These are phyloP conservation scores for Crotophaga sulcirostris DNA, from an alignment of 2,113 vertebrate genomes.

Conservation along the genomic window DNA sequence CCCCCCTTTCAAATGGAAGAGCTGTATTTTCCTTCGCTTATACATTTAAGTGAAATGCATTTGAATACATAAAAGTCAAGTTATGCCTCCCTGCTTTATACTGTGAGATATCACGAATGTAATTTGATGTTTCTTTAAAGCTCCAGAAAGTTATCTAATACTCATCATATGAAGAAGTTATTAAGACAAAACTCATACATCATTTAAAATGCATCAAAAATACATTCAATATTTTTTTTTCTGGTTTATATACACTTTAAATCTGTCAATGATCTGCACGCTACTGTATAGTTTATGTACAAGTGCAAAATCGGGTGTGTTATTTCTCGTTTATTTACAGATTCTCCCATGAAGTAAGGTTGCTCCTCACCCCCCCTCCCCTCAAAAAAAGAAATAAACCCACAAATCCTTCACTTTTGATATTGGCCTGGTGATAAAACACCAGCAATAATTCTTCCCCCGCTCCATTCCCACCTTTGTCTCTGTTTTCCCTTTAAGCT, in stretches of 20 bases:
- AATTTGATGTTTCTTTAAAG: conserved; percentile 38
- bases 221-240: conserved; percentile 58
- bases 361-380: neutral
- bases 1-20: neutral
- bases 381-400: neutral
- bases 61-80: neutral
- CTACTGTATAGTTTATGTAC: conserved; percentile 61
- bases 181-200: conserved; percentile 63
- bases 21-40: neutral
- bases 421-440: neutral
- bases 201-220: conserved; percentile 68
- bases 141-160: conserved; percentile 2
- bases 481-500: neutral
- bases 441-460: neutral
- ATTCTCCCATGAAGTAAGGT: conserved; percentile 26
- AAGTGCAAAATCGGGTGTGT: conserved; percentile 51
- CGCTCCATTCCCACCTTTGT: neutral
- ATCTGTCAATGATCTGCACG: conserved; percentile 38
- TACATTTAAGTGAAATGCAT: neutral
- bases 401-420: neutral
- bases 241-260: conserved; percentile 65
- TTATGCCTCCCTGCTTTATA: neutral
- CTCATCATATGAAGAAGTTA: conserved; percentile 51
- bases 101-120: neutral
- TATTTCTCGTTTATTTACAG: conserved; percentile 54